A percentile compares a stretch with the other conserved stretches of the same genome.
phyloP scores from a whole-genome alignment of 2,888 invertebrate genomes.

The Cephus sareptanus region DNA sequence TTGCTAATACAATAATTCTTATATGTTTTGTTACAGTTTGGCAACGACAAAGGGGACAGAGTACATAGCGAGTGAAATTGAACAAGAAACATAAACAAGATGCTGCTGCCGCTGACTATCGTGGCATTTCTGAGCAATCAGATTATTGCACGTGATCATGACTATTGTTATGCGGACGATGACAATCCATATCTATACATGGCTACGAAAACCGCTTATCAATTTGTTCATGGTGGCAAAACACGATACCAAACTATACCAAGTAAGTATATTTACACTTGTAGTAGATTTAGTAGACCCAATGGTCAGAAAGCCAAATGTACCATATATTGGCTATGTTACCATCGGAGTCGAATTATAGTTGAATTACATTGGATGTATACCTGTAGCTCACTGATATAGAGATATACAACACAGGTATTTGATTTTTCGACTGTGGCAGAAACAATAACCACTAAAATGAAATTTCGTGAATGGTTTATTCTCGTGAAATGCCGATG shows the following conservation, averaged over 20 bases:
- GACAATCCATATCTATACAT: slow-evolving; percentile 76
- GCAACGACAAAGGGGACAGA: neutral
- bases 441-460: too few species aligned
- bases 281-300: neutral
- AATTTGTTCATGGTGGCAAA: slow-evolving; percentile 73
- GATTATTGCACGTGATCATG: slow-evolving; percentile 48
- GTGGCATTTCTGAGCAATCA: slow-evolving; percentile 19
- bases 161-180: slow-evolving; percentile 72
- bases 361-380: too few species aligned
- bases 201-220: slow-evolving; percentile 82
- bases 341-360: too few species aligned
- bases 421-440: too few species aligned
- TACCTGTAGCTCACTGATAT: too few species aligned
- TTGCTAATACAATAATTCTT: neutral
- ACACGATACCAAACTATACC: slow-evolving; percentile 73
- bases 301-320: too few species aligned
- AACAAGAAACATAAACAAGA: neutral
- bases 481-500: too few species aligned
- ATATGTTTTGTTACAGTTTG: neutral
- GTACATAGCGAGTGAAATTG: neutral
- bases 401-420: too few species aligned
- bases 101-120: slow-evolving; percentile 7
- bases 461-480: too few species aligned
- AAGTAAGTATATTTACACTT: slow-evolving; percentile 67
- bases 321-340: too few species aligned